Percentiles rank a stretch among this genome's conserved stretches.
Conservation (phyloP, 2,797 vertebrate species). For the Alosa sapidissima region DNA sequence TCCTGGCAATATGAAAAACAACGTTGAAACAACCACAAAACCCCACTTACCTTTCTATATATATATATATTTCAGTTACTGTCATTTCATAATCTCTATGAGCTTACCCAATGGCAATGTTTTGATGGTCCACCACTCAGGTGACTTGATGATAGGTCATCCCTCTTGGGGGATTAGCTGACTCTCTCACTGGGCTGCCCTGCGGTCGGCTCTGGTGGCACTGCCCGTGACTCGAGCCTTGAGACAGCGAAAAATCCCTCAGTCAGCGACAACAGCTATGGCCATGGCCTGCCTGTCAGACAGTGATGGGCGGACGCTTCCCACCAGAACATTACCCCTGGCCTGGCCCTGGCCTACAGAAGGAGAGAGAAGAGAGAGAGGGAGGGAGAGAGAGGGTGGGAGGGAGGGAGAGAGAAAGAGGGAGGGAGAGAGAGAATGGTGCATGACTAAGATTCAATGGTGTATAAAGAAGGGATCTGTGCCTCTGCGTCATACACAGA, state of each 20-base stretch:
- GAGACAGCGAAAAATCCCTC: background rate
- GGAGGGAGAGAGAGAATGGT: background rate
- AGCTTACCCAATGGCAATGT: background rate
- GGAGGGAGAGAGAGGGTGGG: background rate
- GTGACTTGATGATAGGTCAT: background rate
- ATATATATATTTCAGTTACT: background rate
- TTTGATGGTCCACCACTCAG: background rate
- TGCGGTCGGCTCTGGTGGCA: background rate
- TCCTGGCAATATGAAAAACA: background rate
- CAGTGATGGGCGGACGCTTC: background rate
- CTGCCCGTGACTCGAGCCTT: constrained; percentile 11
- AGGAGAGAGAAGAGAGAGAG: background rate
- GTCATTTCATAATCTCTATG: background rate
- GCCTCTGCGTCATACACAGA: background rate
- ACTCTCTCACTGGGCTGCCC: background rate
- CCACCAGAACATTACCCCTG: background rate
- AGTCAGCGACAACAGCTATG: background rate
- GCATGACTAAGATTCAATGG: background rate
- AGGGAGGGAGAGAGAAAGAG: no score
- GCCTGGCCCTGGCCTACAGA: constrained; percentile 4
- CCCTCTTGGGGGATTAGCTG: background rate
- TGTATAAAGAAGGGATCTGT: background rate
- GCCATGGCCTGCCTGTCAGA: constrained; percentile 25
- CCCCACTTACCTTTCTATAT: background rate
- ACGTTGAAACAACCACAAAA: background rate